Conservation (phyloP, 2,797 vertebrate species). For the Oreonectes daqikongensis region DNA sequence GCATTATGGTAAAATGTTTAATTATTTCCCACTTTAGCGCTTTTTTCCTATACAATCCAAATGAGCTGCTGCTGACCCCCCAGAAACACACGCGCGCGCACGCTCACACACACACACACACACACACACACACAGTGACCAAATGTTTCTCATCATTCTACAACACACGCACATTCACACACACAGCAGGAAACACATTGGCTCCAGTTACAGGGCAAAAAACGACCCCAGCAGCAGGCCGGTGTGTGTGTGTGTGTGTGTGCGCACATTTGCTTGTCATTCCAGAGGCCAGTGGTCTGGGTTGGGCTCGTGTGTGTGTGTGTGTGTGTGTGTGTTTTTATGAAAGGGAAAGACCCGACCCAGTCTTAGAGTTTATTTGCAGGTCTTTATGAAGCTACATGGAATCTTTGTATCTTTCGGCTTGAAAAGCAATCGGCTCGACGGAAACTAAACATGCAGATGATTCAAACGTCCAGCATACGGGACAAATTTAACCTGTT, state of each 20-base stretch:
- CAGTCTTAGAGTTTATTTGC: constrained; percentile 36
- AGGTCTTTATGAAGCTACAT: constrained; percentile 13
- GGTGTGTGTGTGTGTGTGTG: neutral
- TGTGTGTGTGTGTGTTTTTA: constrained; percentile 12
- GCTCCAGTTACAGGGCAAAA: constrained; percentile 45
- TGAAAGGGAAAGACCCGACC: constrained; percentile 17
- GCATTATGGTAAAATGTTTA: constrained; percentile 1
- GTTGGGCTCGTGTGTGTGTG: constrained; percentile 27
- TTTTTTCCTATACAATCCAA: neutral
- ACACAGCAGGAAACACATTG: constrained; percentile 41
- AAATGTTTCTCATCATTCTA: neutral
- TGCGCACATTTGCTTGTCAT: constrained; percentile 29
- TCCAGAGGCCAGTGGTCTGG: constrained; percentile 21
- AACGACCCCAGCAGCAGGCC: constrained; percentile 32
- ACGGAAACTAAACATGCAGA: constrained; percentile 10
- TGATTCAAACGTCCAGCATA: constrained; percentile 3
- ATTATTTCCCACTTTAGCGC: constrained; percentile 8
- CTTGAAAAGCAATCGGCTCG: constrained; percentile 15
- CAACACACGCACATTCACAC: constrained; percentile 15
- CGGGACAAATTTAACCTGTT: constrained; percentile 24
- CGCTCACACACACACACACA: constrained; percentile 3
- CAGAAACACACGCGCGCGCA: neutral
- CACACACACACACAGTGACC: constrained; percentile 4
- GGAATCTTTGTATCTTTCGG: constrained; percentile 38
- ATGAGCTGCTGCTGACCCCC: neutral